Conservation (phyloP, 2,888 invertebrate species). For the Eilema caniola region DNA sequence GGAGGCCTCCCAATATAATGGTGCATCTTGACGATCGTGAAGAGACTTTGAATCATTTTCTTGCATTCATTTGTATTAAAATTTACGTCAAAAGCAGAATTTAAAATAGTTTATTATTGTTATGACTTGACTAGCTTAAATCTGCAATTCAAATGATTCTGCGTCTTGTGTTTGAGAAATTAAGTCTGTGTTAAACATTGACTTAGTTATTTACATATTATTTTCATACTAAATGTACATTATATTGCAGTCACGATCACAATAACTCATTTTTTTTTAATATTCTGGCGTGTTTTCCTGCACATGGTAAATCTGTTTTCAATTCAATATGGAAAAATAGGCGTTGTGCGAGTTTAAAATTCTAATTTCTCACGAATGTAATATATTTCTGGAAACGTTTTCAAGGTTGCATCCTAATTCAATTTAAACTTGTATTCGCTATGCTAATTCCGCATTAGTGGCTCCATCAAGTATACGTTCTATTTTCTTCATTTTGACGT, state of each 20-base stretch:
- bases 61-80: conserved; percentile 10
- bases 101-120: neutral
- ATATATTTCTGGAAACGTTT: neutral
- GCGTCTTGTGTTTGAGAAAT: conserved; percentile 34
- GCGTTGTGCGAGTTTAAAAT: neutral
- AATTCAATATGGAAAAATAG: conserved; percentile 34
- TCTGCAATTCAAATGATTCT: conserved; percentile 31
- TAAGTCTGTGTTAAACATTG: conserved; percentile 42
- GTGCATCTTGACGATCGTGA: neutral
- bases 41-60: neutral
- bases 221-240: conserved; percentile 31
- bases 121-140: conserved; percentile 24
- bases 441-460: neutral
- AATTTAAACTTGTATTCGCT: neutral
- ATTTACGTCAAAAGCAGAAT: too few relatives aligned
- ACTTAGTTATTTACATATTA: conserved; percentile 45
- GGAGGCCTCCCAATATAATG: conserved; percentile 56
- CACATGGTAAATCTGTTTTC: conserved; percentile 38
- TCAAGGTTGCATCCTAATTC: neutral
- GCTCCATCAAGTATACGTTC: neutral
- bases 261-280: conserved; percentile 22
- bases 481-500: conserved; percentile 4
- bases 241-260: conserved; percentile 41
- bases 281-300: conserved; percentile 35
- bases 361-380: neutral